Base-by-base conservation (phyloP, 2,888 invertebrate species). In the Heliconius cydno region DNA sequence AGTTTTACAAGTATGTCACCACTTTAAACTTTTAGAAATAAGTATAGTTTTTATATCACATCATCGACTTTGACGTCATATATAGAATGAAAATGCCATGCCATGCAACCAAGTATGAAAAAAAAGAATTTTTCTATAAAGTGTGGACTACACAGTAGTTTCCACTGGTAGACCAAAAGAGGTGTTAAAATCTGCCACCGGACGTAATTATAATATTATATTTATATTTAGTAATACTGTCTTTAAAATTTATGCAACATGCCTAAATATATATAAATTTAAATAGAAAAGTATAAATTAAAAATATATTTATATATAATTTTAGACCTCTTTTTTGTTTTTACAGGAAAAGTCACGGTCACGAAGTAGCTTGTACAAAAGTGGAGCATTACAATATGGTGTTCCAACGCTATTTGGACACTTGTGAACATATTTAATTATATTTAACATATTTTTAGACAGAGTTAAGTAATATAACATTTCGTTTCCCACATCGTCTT, bases 381-480 rank as follows among this genome's bases (percentile, higher is more conserved):
- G 83, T 86, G 22, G 93, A 92, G 79, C 91, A 93, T 25, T 85
- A 91, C 85, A 92, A 94, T 57, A 78, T 92, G 3, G 88, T 91
- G 67, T 92, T 95, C 78, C 93, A 94, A 77, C 88, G 94, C 15
- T 92, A 93, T 81, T 83, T 94, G 34, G 94, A 95, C 83, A 88
- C 92, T 5, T 91, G 91, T 68, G 91, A 93, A 28, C 92, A 91
- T 80, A 87, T 93, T 81, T 93, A 88, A 91, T 78, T 65, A 9
- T 28, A 25, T 30, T 30, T 30, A 30, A 30, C 30, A 30, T 3
- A 34, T 65, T 65, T 25, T 13, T 65, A 63, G 25, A n/a, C 1
- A 12, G 5, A 63, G n/a, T n/a, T 63, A 12, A 60, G 10, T 3
- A n/a, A 13, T 63, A 25, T 63, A 25, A 19, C 52, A 15, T 9